Conservation (phyloP, 2,797 vertebrate genomes). For the Eulemur coronatus region DNA sequence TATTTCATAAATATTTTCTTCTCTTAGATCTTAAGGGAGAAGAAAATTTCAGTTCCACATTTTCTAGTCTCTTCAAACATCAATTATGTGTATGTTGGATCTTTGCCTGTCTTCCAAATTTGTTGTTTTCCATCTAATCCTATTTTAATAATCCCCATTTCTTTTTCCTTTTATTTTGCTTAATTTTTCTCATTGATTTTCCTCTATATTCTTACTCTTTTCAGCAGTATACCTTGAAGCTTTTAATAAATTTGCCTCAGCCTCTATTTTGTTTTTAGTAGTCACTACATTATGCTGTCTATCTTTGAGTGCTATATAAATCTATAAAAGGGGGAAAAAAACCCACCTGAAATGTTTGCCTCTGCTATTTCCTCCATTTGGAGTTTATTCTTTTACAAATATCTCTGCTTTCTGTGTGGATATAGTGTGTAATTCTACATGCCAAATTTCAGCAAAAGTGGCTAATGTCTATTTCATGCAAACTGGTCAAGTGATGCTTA, state of each 20-base stretch:
- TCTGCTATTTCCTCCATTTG: background rate
- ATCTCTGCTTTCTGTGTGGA: background rate
- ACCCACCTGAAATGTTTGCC: background rate
- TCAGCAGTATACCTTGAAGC: background rate
- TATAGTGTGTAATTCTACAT: background rate
- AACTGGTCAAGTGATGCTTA: background rate
- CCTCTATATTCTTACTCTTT: background rate
- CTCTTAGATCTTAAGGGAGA: background rate
- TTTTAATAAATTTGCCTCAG: background rate
- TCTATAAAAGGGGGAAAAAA: background rate
- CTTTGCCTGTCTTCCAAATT: background rate
- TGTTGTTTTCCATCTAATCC: background rate
- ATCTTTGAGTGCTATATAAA: background rate
- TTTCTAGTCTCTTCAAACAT: background rate
- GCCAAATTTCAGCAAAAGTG: conserved; percentile 5
- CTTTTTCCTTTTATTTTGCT: background rate
- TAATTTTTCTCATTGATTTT: background rate
- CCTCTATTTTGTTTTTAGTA: background rate
- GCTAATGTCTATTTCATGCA: conserved; percentile 9
- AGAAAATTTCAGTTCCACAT: background rate
- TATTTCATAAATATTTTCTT: conserved; percentile 4
- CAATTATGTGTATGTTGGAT: conserved; percentile 6
- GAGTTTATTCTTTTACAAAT: background rate
- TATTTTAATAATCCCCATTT: background rate
- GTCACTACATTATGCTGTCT: background rate